Evolutionary conservation across 1,140 invertebrate genomes (phyloP), one percentile per base, ranked within the genome.

Genomic region (Melitaea cinxia): DNA sequence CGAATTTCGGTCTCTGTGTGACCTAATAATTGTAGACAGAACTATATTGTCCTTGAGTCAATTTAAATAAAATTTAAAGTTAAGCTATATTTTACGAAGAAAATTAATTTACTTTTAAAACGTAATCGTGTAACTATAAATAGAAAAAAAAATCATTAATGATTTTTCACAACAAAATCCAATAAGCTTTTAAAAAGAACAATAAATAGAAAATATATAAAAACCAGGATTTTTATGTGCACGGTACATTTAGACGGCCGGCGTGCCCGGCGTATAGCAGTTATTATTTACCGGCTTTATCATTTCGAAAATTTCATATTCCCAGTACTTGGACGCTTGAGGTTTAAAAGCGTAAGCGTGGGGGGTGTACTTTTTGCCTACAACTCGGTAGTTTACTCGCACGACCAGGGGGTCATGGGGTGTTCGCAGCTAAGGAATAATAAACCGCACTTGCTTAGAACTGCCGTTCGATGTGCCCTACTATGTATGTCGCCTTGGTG

Each of bases 231-330:
- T 77, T 70, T 79, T 83, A 49, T 87, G 88, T 79, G 58, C 37
- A 33, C 65, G 26, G 78, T 90, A 87, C 85, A 60, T 66, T 75
- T 77, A 85, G 83, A 80, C 80, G 85, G 84, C 75, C 82, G 72
- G 74, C 78, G 80, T 82, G 83, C 84, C 83, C 81, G 77, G 80
- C 82, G 87, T 86, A 86, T 85, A 87, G 79, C 84, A 88, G 85
- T 90, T 90, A 90, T 90, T 90, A 90, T 90, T 90, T 90, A 90
- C 88, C 85, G 80, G 88, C 88, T 89, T 89, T 90, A 90, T 90
- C 88, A 90, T 90, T 90, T 90, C 88, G 85, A 90, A 90, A 90
- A 90, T 90, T 90, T 88, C 85, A 90, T 90, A 90, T 90, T 88
- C 85, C 87, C 85, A 80, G 85, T 86, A 87, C 88, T 90, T 88